A percentile compares a stretch with the other conserved stretches of the same genome.
Conservation (phyloP, 1,140 invertebrate genomes). For the Globodera ellingtonae region DNA sequence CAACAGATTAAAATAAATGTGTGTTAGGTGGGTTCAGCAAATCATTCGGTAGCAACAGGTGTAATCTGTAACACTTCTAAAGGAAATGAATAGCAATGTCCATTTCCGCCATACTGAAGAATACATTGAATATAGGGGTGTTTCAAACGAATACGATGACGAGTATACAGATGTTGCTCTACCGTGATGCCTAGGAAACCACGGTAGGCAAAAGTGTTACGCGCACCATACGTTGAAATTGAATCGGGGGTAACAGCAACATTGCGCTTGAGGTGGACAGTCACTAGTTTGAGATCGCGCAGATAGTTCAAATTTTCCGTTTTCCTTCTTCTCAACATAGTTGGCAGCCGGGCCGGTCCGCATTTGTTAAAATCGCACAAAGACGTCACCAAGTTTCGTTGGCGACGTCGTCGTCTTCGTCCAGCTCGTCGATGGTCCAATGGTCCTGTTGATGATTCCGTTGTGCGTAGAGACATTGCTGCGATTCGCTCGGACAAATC, state of each 20-base stretch:
- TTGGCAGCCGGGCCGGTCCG: background rate
- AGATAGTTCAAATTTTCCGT: background rate
- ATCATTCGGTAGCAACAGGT: too few species aligned
- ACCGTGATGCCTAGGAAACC: background rate
- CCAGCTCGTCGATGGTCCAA: background rate
- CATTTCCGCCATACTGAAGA: background rate
- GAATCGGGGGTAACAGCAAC: background rate
- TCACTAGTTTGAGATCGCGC: background rate
- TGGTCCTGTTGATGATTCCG: background rate
- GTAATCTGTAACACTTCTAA: background rate
- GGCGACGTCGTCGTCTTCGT: background rate
- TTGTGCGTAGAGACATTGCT: background rate
- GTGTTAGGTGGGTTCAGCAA: too few species aligned
- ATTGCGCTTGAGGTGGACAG: background rate
- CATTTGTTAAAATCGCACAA: background rate
- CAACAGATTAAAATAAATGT: too few species aligned
- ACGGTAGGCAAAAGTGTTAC: background rate
- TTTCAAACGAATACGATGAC: background rate
- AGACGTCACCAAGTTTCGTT: background rate
- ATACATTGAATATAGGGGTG: background rate
- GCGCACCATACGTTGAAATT: background rate
- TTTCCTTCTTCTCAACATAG: background rate
- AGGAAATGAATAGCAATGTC: background rate
- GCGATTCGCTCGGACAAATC: background rate
- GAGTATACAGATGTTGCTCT: background rate